Evolutionary conservation across 37 sponge, comb jelly and placozoan species (phyloP).

Genomic region (Eunapius fragilis): DNA sequence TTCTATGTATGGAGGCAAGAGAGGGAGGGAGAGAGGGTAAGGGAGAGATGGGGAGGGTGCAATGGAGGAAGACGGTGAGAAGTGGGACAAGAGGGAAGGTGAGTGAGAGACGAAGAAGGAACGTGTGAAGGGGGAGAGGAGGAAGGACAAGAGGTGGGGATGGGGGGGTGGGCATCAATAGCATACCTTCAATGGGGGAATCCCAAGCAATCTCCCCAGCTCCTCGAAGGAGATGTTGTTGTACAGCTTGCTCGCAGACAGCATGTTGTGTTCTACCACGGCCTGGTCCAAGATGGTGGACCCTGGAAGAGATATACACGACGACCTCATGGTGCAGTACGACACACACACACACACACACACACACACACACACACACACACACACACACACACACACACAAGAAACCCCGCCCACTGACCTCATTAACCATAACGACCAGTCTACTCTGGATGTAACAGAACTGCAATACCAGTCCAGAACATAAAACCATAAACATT

Average conservation of each 20-base stretch:
- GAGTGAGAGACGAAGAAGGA: not conserved
- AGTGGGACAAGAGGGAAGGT: not conserved
- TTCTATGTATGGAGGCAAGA: too few species aligned
- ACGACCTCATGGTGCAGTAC: too few species aligned
- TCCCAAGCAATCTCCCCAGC: conserved; percentile 85
- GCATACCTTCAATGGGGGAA: conserved; percentile 80
- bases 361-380: too few species aligned
- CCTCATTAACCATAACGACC: too few species aligned
- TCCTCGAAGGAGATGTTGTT: conserved; percentile 92
- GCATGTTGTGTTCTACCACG: conserved; percentile 95
- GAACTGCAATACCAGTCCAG: too few species aligned
- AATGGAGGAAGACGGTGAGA: not conserved
- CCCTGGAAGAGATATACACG: conserved; percentile 2
- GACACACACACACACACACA: not conserved
- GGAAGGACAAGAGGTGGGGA: not conserved
- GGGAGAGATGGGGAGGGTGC: too few species aligned
- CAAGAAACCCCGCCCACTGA: too few species aligned
- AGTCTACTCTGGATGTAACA: too few species aligned
- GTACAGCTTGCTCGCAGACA: conserved; percentile 96
- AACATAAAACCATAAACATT: too few species aligned
- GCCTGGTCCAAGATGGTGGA: conserved; percentile 91
- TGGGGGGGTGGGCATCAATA: not conserved
- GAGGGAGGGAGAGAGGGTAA: too few species aligned
- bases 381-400: too few species aligned
- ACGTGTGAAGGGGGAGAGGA: not conserved